phyloP scores from a whole-genome alignment of 2,888 invertebrate species.

The Metellina segmentata region DNA sequence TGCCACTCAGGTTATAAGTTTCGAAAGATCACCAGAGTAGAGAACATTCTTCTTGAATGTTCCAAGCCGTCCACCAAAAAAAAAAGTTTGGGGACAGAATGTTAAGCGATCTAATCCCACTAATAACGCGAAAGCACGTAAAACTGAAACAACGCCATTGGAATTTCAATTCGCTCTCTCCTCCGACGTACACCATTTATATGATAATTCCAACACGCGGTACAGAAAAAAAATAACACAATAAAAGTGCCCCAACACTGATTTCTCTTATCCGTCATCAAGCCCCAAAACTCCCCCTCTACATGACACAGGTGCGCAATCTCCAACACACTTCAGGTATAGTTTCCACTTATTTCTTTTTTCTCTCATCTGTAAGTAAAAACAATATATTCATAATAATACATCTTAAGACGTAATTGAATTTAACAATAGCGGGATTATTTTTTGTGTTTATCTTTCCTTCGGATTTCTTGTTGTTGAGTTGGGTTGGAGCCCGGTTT shows the following conservation, averaged over 20 bases:
- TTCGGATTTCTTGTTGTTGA: not conserved
- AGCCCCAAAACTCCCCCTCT: constrained; percentile 11
- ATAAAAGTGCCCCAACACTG: not conserved
- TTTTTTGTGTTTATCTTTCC: constrained; percentile 2
- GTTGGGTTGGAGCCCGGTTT: constrained; percentile 39
- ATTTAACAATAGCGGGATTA: constrained; percentile 66
- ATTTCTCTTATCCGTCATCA: constrained; percentile 10
- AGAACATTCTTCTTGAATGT: not conserved
- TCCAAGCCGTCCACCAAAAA: not conserved
- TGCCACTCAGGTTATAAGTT: not conserved
- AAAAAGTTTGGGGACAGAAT: constrained; percentile 13
- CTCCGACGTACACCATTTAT: constrained; percentile 47
- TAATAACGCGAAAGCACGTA: constrained; percentile 60
- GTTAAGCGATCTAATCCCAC: constrained; percentile 41
- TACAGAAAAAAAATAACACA: constrained; percentile 25
- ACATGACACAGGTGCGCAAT: constrained; percentile 61
- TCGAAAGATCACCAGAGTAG: not conserved
- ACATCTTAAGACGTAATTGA: constrained; percentile 65
- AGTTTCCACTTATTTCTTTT: constrained; percentile 55
- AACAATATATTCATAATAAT: constrained; percentile 63
- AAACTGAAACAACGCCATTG: constrained; percentile 33
- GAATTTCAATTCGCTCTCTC: constrained; percentile 68
- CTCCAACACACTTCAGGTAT: constrained; percentile 22
- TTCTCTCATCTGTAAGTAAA: constrained; percentile 17
- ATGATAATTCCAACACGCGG: constrained; percentile 51